Base-by-base conservation (phyloP, 2,888 invertebrate genomes). In the Elegia similella region DNA sequence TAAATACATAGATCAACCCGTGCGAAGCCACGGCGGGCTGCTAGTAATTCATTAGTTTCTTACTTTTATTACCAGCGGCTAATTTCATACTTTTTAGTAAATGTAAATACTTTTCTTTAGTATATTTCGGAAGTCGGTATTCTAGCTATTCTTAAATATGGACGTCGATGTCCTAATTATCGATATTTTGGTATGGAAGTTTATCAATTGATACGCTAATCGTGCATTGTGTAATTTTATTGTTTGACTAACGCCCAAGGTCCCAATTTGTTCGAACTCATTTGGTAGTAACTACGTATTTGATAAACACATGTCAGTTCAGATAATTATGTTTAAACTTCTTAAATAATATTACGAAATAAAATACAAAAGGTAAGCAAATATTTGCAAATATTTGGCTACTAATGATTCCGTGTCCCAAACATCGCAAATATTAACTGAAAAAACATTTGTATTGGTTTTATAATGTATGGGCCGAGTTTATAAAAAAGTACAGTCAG, bases 171-270 rank as follows among this genome's bases (percentile, higher is more conserved):
- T 23, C 5, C 5, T 5, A 5, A 23, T 3, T 5, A 2, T 23
- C 23, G 23, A 23, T 23, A 23, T 23, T 23, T 23, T 23, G 5
- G 23, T 23, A 5, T 23, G 23, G 2, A 23, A 23, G 44, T 50
- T 50, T 50, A 50, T 50, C 50, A 50, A 50, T 50, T 17, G 34
- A 12, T 38, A 16, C 16, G 16, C 34, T 34, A 34, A 50, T 50
- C 16, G 34, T 2, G 17, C 17, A 38, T 50, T 50, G 50, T 50
- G 50, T 50, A 50, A 50, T 34, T 50, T 50, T 38, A 50, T 50
- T 50, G 50, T 50, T 50, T 50, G 50, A 34, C 34, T 50, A n/a
- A 34, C 38, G 3, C 12, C 16, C 34, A 50, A 50, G 50, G 50
- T 17, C 50, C 7, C 29, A 12, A 50, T 50, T 34, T 50, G 17